These are phyloP conservation scores for Eretmochelys imbricata DNA, from an alignment of 2,113 vertebrate genomes.

Conservation along the genomic window DNA sequence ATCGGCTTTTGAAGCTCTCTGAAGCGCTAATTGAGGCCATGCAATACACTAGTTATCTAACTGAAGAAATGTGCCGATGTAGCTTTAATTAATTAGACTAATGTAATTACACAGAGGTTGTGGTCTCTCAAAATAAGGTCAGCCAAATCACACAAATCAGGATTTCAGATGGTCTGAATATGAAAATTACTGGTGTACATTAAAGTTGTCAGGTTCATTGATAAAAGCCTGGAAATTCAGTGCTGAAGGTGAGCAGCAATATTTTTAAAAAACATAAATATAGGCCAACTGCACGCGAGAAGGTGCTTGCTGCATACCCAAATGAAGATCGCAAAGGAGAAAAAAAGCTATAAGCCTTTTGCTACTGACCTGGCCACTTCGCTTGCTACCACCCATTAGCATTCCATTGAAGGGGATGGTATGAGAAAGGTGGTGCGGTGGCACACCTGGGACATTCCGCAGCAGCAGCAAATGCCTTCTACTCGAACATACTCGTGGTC, in stretches of 20 bases:
- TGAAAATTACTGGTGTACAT: neutral
- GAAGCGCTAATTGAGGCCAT: neutral
- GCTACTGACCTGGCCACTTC: neutral
- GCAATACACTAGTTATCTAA: neutral
- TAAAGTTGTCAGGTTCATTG: neutral
- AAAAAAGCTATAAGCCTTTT: neutral
- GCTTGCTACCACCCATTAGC: neutral
- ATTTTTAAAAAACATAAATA: neutral
- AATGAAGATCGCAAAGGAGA: neutral
- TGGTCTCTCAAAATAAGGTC: neutral
- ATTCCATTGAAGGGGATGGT: neutral
- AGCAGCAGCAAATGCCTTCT: neutral
- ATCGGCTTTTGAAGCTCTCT: neutral
- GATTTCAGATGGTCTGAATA: neutral
- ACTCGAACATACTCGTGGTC: neutral
- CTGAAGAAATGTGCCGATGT: accelerated
- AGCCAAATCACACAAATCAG: neutral
- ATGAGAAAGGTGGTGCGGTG: neutral
- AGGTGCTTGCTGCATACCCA: neutral
- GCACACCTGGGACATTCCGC: neutral
- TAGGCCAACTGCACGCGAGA: neutral
- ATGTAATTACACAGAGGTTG: neutral
- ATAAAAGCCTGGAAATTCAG: conserved; percentile 1
- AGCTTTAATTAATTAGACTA: neutral
- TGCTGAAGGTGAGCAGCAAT: neutral